Conservation (phyloP, 2,888 invertebrate genomes). For the Pristionchus mayeri region DNA sequence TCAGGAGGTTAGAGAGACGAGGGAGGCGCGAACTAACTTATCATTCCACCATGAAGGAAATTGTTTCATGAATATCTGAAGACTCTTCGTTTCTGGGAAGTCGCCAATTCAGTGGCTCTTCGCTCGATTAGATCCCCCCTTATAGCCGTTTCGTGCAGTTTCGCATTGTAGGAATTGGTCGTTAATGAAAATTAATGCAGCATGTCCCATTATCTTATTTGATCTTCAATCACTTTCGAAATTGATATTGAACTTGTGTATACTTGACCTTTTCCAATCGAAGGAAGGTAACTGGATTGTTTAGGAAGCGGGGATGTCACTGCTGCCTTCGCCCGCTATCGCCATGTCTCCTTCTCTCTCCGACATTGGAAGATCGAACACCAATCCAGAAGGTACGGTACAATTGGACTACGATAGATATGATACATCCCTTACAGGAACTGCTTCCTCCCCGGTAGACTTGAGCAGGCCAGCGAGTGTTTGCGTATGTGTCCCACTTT, state of each 20-base stretch:
- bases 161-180: background rate
- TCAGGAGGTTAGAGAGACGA: background rate
- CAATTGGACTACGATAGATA: background rate
- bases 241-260: too few species aligned
- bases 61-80: slow-evolving; percentile 33
- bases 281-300: background rate
- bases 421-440: background rate
- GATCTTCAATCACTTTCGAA: too few species aligned
- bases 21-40: background rate
- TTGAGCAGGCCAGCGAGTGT: slow-evolving; percentile 25
- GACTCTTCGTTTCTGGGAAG: slow-evolving; percentile 4
- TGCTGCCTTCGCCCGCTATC: slow-evolving; percentile 43
- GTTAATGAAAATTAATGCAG: too few species aligned
- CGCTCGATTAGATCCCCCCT: background rate
- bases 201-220: too few species aligned
- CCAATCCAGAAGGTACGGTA: background rate
- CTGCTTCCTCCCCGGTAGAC: background rate
- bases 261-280: too few species aligned
- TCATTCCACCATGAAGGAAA: slow-evolving; percentile 3
- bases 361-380: slow-evolving; percentile 37
- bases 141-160: background rate
- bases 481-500: background rate
- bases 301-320: slow-evolving; percentile 42
- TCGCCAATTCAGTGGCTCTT: background rate
- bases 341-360: slow-evolving; percentile 44